A percentile compares a stretch with the other conserved stretches of the same genome.
Evolutionary conservation across 1,140 invertebrate species (phyloP).

Genomic region (Sitophilus oryzae): DNA sequence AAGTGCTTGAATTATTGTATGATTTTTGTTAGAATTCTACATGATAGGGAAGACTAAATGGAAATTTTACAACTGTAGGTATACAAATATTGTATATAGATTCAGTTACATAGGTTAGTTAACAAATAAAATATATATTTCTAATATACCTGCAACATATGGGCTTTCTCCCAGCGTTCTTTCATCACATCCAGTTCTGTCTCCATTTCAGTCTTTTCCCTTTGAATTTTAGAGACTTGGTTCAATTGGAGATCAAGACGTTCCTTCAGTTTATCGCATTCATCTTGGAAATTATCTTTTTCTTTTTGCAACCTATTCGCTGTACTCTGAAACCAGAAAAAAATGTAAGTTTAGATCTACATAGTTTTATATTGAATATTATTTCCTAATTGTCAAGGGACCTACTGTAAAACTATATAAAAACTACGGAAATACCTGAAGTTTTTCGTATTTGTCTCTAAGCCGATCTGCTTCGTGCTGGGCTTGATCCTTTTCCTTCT

Average conservation of each 20-base stretch:
- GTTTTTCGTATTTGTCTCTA: constrained; percentile 83
- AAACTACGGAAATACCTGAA: constrained; percentile 60
- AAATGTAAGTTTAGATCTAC: too few relatives aligned
- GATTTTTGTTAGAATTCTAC: too few relatives aligned
- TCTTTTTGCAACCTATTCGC: constrained; percentile 81
- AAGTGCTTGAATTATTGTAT: too few relatives aligned
- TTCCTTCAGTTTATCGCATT: constrained; percentile 75
- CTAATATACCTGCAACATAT: constrained; percentile 54
- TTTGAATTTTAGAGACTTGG: constrained; percentile 73
- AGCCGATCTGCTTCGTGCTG: constrained; percentile 78
- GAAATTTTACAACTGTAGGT: too few relatives aligned
- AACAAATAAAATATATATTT: not conserved
- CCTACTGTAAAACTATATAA: too few relatives aligned
- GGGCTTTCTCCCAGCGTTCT: constrained; percentile 82
- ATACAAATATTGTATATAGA: too few relatives aligned
- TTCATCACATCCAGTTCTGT: constrained; percentile 80
- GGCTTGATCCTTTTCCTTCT: constrained; percentile 82
- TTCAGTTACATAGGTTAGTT: too few relatives aligned
- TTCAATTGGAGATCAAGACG: constrained; percentile 70
- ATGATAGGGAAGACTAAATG: too few relatives aligned
- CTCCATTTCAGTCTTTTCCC: constrained; percentile 75
- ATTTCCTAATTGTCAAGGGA: too few relatives aligned
- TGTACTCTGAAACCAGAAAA: constrained; percentile 48
- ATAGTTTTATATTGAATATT: constrained; percentile 1
- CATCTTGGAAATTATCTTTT: constrained; percentile 71